Conservation (phyloP, 2,888 invertebrate genomes). For the Rhorus exstirpatorius region DNA sequence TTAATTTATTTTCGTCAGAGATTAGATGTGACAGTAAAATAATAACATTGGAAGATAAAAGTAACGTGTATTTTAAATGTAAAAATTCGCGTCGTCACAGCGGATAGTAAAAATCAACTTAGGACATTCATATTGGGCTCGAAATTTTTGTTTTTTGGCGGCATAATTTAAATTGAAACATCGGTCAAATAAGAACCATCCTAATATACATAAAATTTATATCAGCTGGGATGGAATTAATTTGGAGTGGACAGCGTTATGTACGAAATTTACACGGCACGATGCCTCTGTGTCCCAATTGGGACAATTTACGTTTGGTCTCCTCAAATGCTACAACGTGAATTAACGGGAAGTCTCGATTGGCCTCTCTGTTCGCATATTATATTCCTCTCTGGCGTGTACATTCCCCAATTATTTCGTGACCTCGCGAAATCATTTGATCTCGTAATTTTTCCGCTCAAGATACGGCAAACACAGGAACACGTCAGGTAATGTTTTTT, state of each 20-base stretch:
- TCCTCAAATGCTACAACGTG: conserved; percentile 37
- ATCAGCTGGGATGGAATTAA: not conserved
- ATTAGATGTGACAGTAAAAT: too few species aligned
- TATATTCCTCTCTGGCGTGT: too few species aligned
- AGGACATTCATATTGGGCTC: too few species aligned
- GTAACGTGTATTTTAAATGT: too few species aligned
- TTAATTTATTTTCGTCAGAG: too few species aligned
- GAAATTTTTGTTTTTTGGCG: too few species aligned
- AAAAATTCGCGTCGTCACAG: too few species aligned
- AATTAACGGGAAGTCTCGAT: conserved; percentile 65
- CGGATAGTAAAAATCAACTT: too few species aligned
- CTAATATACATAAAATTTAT: not conserved
- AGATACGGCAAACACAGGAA: not conserved
- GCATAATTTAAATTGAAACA: too few species aligned
- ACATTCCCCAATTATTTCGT: conserved; percentile 45
- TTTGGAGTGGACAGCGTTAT: not conserved
- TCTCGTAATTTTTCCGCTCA: conserved; percentile 29
- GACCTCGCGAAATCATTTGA: conserved; percentile 57
- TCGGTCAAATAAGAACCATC: too few species aligned
- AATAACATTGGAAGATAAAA: too few species aligned
- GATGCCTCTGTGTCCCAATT: conserved; percentile 79
- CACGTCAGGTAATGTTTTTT: conserved; percentile 3
- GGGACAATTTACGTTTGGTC: conserved; percentile 74
- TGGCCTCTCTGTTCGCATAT: conserved; percentile 19
- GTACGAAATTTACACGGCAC: conserved; percentile 46